A percentile compares a stretch with the other conserved stretches of the same genome.
Evolutionary conservation across 2,888 invertebrate species (phyloP).

Genomic region (Venustoraphidia nigricollis): DNA sequence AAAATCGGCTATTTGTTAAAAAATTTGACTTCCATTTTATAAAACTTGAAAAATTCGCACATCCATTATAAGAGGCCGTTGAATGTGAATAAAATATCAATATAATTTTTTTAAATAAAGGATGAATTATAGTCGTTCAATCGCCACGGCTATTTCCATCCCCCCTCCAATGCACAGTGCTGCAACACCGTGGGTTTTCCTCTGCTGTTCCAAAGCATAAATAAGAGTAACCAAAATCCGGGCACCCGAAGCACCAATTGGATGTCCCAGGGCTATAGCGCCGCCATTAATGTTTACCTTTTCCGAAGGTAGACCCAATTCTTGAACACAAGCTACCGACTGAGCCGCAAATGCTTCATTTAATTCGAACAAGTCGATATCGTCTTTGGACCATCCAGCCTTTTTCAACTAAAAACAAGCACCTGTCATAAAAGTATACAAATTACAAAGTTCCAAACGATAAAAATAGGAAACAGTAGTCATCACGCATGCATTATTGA

Average conservation of each 20-base stretch:
- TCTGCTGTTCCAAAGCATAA: slow-evolving; percentile 45
- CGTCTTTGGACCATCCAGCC: slow-evolving; percentile 46
- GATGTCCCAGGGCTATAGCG: slow-evolving; percentile 71
- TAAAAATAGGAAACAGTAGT: no score
- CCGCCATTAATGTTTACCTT: slow-evolving; percentile 72
- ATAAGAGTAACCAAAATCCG: slow-evolving; percentile 56
- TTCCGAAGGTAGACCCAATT: slow-evolving; percentile 42
- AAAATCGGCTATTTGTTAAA: no score
- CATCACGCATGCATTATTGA: no score
- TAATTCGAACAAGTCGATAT: slow-evolving; percentile 70
- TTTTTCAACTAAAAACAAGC: slow-evolving; percentile 34
- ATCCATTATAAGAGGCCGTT: no score
- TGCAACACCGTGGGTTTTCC: slow-evolving; percentile 54
- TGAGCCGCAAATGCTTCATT: slow-evolving; percentile 80
- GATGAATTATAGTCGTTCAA: slow-evolving; percentile 30
- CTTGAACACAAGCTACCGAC: slow-evolving; percentile 45
- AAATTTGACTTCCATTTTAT: no score
- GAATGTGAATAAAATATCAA: no score
- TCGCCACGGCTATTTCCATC: slow-evolving; percentile 74
- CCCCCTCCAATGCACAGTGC: slow-evolving; percentile 73
- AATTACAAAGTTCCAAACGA: neutral
- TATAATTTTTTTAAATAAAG: no score
- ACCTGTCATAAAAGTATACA: neutral
- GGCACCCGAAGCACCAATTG: slow-evolving; percentile 64
- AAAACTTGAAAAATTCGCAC: no score